Evolutionary conservation across 2,888 invertebrate species (phyloP), one percentile per base, ranked within the genome.

Genomic region (Leptopilina syphax): DNA sequence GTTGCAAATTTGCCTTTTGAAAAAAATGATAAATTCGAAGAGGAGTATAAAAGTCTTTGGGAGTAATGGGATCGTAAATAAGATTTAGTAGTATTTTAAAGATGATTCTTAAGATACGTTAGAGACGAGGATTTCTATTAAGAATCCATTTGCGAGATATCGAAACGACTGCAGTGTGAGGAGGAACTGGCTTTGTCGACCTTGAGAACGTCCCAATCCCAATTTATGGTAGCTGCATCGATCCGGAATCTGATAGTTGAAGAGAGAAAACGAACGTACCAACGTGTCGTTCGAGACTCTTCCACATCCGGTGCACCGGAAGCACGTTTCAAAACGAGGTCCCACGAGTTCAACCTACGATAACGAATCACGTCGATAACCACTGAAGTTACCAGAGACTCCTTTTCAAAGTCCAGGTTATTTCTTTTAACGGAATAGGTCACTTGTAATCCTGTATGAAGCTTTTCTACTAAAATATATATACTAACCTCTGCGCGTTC

Each of bases 291-390:
- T 80, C 60, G 76, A 77, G 79, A 81, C 81, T 80, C 44, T 44
- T 82, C 80, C 78, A 73, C 78, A 70, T 81, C 79, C 79, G 78
- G 79, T 82, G 80, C 80, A 76, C 79, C 34, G 80, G 77, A 79
- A 84, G 82, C 79, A 80, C 84, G 80, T 80, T 81, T 80, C 77
- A 44, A 66, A 80, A 67, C 82, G 13, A 60, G 79, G 73, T 80
- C 82, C 81, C 82, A 78, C 73, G 82, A 79, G 80, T 78, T 79
- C 78, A 76, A 80, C 80, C 66, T 81, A 66, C 82, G 81, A 81
- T 80, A 80, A 80, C 81, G 79, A 84, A 80, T 81, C 80, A 79
- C 79, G 81, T 82, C 84, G 81, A 81, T 84, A 84, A 84, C 81
- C 80, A 65, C 79, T n/a, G 54, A 73, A n/a, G 73, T 57, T 57